Conservation (phyloP, 2,797 vertebrate species). For the Coregonus sp. region DNA sequence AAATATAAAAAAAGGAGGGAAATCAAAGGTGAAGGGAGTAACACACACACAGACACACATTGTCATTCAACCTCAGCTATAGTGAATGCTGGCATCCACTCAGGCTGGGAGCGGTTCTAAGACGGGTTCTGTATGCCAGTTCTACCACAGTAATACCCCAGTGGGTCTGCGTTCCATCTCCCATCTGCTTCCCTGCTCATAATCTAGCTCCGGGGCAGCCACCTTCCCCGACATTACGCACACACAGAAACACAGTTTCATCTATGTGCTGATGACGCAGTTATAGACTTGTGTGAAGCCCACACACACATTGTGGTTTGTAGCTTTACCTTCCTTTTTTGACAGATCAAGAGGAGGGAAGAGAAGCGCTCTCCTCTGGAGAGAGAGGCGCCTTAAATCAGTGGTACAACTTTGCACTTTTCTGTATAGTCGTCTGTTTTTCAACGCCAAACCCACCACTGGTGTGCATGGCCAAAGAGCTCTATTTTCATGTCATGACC, state of each 20-base stretch:
- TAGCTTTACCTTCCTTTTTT: constrained; percentile 61
- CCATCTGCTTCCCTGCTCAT: constrained; percentile 79
- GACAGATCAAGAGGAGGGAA: constrained; percentile 68
- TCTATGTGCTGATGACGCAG: constrained; percentile 78
- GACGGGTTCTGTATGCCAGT: constrained; percentile 75
- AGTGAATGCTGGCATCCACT: constrained; percentile 67
- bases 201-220: constrained; percentile 78
- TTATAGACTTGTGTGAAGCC: constrained; percentile 75
- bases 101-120: constrained; percentile 76
- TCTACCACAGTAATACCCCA: constrained; percentile 68
- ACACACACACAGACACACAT: constrained; percentile 45
- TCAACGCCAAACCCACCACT: no score
- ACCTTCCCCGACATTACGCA: constrained; percentile 73
- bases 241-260: constrained; percentile 59
- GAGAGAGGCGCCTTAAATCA: constrained; percentile 63
- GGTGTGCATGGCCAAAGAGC: no score
- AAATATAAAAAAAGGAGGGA: constrained; percentile 26
- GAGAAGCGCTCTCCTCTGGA: constrained; percentile 70
- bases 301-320: constrained; percentile 69
- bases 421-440: no score
- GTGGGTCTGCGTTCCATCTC: constrained; percentile 77
- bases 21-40: constrained; percentile 28
- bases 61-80: constrained; percentile 67
- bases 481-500: no score
- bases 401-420: no score